phyloP scores from a whole-genome alignment of 2,797 vertebrate species.

The Arctocebus calabarensis region DNA sequence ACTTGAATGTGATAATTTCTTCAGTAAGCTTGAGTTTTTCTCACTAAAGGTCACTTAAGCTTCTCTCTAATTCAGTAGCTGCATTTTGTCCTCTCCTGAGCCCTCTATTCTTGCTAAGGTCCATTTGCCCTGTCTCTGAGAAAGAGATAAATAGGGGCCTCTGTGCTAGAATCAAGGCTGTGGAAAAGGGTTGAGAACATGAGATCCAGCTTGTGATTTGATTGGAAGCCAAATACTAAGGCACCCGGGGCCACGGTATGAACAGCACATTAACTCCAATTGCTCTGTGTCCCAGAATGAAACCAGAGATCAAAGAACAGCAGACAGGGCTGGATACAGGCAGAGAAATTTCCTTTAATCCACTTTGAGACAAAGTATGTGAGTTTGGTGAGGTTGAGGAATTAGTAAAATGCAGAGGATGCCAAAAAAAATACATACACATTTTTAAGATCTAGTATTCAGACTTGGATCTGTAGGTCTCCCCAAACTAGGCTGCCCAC shows the following conservation, averaged over 20 bases:
- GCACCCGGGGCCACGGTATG: neutral
- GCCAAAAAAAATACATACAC: no score
- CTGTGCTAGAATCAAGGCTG: neutral
- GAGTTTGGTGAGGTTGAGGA: neutral
- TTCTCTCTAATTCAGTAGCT: neutral
- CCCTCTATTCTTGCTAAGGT: conserved; percentile 13
- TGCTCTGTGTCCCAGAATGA: neutral
- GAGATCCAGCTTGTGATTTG: neutral
- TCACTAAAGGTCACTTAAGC: neutral
- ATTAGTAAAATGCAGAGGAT: neutral
- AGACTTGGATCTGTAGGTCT: neutral
- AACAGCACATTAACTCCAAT: neutral
- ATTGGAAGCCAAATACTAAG: neutral
- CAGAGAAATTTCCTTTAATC: neutral
- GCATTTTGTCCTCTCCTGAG: neutral
- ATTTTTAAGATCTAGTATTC: neutral
- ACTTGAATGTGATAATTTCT: neutral
- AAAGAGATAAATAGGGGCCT: neutral
- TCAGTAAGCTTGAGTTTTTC: neutral
- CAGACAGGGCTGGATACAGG: neutral
- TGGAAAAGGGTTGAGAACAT: neutral
- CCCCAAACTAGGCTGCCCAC: neutral
- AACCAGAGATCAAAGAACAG: neutral
- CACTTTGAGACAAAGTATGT: neutral
- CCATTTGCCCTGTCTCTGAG: neutral